Conservation (phyloP, 2,797 vertebrate species). For the Gorsachius magnificus region DNA sequence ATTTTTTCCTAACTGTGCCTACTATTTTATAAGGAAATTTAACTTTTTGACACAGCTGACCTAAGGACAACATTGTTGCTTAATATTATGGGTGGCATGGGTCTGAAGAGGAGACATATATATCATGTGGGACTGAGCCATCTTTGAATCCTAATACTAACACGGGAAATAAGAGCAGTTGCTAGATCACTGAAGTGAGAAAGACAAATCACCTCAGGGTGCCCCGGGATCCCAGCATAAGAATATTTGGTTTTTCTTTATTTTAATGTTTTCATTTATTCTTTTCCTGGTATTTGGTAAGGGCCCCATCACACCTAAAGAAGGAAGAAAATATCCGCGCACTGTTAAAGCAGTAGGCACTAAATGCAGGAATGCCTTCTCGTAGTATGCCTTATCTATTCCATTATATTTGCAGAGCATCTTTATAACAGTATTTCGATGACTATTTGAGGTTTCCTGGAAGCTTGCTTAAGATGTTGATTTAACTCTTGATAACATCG, state of each 20-base stretch:
- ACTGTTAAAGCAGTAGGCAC: not conserved
- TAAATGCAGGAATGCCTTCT: not conserved
- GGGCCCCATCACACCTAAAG: not conserved
- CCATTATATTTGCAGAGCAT: not conserved
- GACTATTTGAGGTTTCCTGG: not conserved
- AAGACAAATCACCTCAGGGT: not conserved
- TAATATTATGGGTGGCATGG: not conserved
- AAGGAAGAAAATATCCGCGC: conserved; percentile 14
- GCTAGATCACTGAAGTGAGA: not conserved
- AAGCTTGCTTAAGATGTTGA: not conserved
- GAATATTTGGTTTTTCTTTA: conserved; percentile 51
- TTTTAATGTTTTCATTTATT: conserved; percentile 58
- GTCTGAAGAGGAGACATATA: not conserved
- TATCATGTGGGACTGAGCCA: not conserved
- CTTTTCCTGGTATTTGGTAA: conserved; percentile 27
- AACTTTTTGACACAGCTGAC: not conserved
- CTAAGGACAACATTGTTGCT: not conserved
- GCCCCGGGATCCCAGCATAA: not conserved
- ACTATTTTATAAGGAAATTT: not conserved
- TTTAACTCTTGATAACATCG: not conserved
- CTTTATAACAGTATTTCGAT: not conserved
- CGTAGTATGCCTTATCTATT: not conserved
- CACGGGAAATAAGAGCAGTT: not conserved
- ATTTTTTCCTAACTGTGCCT: not conserved
- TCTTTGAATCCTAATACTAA: not conserved